phyloP scores from a whole-genome alignment of 2,113 vertebrate genomes.

The Noturus placidus region DNA sequence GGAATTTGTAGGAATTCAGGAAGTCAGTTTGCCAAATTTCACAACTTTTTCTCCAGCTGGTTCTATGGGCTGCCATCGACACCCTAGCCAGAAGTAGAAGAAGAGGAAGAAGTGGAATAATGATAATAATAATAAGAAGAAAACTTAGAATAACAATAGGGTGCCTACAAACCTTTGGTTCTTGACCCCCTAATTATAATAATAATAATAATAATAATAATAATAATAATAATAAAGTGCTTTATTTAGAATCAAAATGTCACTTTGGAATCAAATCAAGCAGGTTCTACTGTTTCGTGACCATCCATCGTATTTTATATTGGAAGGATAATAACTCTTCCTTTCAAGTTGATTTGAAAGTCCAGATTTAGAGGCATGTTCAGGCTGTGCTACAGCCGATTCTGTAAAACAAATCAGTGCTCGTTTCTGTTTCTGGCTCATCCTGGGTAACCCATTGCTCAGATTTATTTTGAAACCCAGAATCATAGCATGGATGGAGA shows the following conservation, averaged over 20 bases:
- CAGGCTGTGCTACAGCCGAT: neutral
- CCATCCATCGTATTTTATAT: neutral
- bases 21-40: too few relatives aligned
- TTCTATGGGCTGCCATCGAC: too few relatives aligned
- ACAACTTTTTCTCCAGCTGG: too few relatives aligned
- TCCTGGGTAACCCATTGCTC: neutral
- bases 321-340: neutral
- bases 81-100: too few relatives aligned
- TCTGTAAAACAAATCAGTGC: conserved; percentile 15
- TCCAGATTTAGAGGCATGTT: neutral
- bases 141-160: too few relatives aligned
- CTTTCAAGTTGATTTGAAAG: neutral
- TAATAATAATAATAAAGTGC: too few relatives aligned
- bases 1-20: neutral
- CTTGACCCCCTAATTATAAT: too few relatives aligned
- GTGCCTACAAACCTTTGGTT: too few relatives aligned
- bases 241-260: neutral
- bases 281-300: neutral
- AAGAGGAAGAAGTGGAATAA: too few relatives aligned
- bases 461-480: conserved; percentile 1
- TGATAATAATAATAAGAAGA: too few relatives aligned
- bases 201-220: too few relatives aligned
- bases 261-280: neutral
- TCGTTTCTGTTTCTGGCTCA: neutral
- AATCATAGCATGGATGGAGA: neutral